phyloP scores from a whole-genome alignment of 2,888 invertebrate species.

The Ephialtes manifestator region DNA sequence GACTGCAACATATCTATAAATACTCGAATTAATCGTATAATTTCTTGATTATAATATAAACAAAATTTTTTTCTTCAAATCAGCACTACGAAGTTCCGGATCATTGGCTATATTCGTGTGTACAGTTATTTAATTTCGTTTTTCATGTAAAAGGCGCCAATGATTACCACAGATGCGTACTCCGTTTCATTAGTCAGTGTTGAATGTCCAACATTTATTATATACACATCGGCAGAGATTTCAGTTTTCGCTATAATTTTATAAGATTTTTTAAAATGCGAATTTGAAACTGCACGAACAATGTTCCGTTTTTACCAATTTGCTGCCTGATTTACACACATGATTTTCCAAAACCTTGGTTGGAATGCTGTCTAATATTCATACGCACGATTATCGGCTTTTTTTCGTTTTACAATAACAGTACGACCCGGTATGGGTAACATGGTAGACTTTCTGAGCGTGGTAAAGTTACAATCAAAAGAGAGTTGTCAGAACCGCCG shows the following conservation, averaged over 20 bases:
- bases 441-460: constrained; percentile 64
- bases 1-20: constrained; percentile 78
- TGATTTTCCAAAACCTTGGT: constrained; percentile 29
- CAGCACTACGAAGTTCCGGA: constrained; percentile 42
- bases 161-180: constrained; percentile 26
- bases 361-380: constrained; percentile 57
- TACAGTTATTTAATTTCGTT: constrained; percentile 26
- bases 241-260: constrained; percentile 17
- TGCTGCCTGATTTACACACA: constrained; percentile 14
- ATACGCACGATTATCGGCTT: constrained; percentile 36
- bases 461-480: constrained; percentile 55
- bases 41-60: constrained; percentile 75
- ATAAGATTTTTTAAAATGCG: neutral
- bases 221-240: constrained; percentile 55
- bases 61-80: constrained; percentile 60
- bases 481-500: constrained; percentile 38
- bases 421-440: constrained; percentile 30
- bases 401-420: constrained; percentile 36
- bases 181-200: constrained; percentile 15
- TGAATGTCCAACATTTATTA: constrained; percentile 37
- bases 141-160: constrained; percentile 30
- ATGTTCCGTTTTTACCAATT: constrained; percentile 28
- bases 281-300: constrained; percentile 18
- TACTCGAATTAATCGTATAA: constrained; percentile 79
- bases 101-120: constrained; percentile 56